phyloP scores from a whole-genome alignment of 2,888 invertebrate species.

The Polymixis flavicincta region DNA sequence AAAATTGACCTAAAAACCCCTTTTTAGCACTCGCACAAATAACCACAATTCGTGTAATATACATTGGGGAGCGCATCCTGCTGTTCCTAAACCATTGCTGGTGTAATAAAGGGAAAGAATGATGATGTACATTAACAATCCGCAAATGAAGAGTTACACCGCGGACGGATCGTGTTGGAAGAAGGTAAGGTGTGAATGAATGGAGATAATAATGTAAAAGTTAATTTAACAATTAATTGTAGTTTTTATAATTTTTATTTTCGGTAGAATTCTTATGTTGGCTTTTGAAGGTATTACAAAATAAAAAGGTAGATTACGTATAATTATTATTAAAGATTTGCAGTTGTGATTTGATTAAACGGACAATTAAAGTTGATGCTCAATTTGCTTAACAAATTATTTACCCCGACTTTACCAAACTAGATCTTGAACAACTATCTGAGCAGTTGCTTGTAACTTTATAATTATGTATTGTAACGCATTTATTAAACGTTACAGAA shows the following conservation, averaged over 20 bases:
- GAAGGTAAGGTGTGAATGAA: neutral
- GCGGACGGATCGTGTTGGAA: neutral
- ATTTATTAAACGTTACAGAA: too few species aligned
- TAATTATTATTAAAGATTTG: neutral
- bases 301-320: neutral
- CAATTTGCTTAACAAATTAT: neutral
- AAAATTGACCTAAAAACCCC: conserved; percentile 22
- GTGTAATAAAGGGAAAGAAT: conserved; percentile 58
- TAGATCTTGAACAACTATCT: neutral
- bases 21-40: conserved; percentile 37
- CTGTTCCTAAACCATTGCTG: conserved; percentile 58
- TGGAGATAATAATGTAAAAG: neutral
- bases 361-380: too few species aligned
- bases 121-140: conserved; percentile 59
- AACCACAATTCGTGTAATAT: conserved; percentile 45
- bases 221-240: neutral
- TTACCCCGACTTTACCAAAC: neutral
- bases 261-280: neutral
- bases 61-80: conserved; percentile 29
- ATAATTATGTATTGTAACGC: too few species aligned
- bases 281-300: neutral
- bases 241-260: neutral
- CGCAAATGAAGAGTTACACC: conserved; percentile 63
- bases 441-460: neutral
- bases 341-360: neutral